These are phyloP conservation scores for Luperina testacea DNA, from an alignment of 2,888 invertebrate genomes.

Conservation along the genomic window DNA sequence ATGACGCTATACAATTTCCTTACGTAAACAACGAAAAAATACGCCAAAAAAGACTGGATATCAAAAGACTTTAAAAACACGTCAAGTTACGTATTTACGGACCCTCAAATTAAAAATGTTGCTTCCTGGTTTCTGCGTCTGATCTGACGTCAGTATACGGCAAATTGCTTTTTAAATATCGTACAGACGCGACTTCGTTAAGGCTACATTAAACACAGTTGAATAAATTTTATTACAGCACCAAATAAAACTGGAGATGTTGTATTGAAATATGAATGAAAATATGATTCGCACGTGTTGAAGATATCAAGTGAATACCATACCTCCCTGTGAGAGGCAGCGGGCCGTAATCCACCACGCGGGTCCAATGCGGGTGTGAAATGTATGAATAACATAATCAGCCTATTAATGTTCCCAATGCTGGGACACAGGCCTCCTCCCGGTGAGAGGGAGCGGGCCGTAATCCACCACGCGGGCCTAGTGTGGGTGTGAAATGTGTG, in stretches of 20 bases:
- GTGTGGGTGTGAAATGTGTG: not conserved
- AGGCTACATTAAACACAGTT: constrained; percentile 31
- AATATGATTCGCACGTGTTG: constrained; percentile 24
- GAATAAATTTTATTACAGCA: constrained; percentile 20
- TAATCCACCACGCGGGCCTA: not conserved
- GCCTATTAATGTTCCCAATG: not conserved
- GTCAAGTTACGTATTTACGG: constrained; percentile 31
- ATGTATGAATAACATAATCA: no score
- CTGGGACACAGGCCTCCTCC: not conserved
- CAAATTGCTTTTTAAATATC: constrained; percentile 63
- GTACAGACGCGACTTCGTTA: constrained; percentile 35
- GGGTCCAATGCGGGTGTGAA: no score
- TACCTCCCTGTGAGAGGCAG: not conserved
- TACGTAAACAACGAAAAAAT: constrained; percentile 28
- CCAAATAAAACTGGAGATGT: constrained; percentile 21
- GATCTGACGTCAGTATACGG: constrained; percentile 42
- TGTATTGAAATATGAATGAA: constrained; percentile 23
- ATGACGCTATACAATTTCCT: constrained; percentile 23
- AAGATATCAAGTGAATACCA: constrained; percentile 2
- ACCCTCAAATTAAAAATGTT: constrained; percentile 52
- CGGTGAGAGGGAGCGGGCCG: not conserved
- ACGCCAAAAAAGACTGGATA: constrained; percentile 20
- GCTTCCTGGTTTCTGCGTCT: constrained; percentile 41
- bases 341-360: not conserved
- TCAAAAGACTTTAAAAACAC: constrained; percentile 41